Percentiles rank a stretch among this genome's conserved stretches.
Conservation (phyloP, 2,113 vertebrate species). For the Pituophis catenifer region DNA sequence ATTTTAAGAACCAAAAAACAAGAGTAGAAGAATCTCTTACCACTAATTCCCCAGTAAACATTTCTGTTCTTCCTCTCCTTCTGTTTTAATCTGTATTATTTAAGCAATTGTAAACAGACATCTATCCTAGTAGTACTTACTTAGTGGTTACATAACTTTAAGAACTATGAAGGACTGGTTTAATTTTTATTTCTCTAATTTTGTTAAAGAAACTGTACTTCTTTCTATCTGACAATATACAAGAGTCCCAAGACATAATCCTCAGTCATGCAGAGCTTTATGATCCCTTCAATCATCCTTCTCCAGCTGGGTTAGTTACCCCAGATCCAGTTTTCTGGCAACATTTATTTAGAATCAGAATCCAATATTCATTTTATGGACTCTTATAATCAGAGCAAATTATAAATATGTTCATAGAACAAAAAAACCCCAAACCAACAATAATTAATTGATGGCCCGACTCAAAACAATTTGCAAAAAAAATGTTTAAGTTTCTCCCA, state of each 20-base stretch:
- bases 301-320: not conserved
- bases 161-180: not conserved
- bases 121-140: not conserved
- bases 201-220: not conserved
- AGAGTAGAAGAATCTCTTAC: not conserved
- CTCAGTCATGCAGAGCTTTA: not conserved
- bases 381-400: not conserved
- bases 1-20: not conserved
- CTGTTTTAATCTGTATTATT: not conserved
- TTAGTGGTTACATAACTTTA: not conserved
- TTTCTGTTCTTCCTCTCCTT: not conserved
- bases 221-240: not conserved
- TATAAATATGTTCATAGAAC: not conserved
- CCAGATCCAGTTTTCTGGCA: not conserved
- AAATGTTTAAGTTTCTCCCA: not conserved
- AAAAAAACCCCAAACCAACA: not conserved
- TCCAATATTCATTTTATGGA: not conserved
- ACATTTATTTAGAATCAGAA: not conserved
- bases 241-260: not conserved
- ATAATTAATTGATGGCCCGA: not conserved
- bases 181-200: not conserved
- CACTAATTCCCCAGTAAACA: not conserved
- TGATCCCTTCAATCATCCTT: not conserved
- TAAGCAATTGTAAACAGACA: not conserved
- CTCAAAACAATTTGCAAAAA: not conserved